Evolutionary conservation across 1,140 invertebrate genomes (phyloP), one percentile per base, ranked within the genome.

Genomic region (Diorhabda elongata): DNA sequence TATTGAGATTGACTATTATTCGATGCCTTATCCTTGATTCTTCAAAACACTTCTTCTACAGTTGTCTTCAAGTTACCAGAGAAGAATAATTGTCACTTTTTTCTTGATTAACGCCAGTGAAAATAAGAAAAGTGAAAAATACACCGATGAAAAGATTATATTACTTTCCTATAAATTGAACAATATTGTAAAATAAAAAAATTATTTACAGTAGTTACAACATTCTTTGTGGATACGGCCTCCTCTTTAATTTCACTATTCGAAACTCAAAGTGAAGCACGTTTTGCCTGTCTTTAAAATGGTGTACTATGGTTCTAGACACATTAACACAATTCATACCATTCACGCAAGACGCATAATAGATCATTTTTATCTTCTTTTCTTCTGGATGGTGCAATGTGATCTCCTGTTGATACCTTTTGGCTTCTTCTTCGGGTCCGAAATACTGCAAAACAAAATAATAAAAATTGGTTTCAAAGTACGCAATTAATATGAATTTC

Each of bases 291-390:
- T 78, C 74, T 56, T 74, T 75, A 44, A 80, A 80, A 60, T 80
- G 75, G 43, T 74, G 68, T 44, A 79, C 71, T 6, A 80, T 78
- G 3, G 67, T 59, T 63, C 72, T 78, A 41, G 78, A 78, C 42
- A 80, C 75, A 58, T 75, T 73, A 41, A 80, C 73, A 62, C 73
- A 74, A 68, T 79, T 79, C 67, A 70, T 72, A 9, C 76, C 76
- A 56, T 76, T 73, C n/a, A 60, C 69, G 44, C 77, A 76, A 2
- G 70, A 73, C 2, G 77, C 73, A 7, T 60, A 70, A 68, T 80
- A 80, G 8, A 72, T 67, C 74, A 80, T 78, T 68, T 79, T 78
- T 26, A 80, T 75, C 63, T 75, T 76, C 11, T 71, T 73, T 44
- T 77, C 75, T 3, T 69, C 74, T 3, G 77, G 75, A 66, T 80